Evolutionary conservation across 2,113 vertebrate genomes (phyloP), one percentile per base, ranked within the genome.

Genomic region (Hystrix brachyura): DNA sequence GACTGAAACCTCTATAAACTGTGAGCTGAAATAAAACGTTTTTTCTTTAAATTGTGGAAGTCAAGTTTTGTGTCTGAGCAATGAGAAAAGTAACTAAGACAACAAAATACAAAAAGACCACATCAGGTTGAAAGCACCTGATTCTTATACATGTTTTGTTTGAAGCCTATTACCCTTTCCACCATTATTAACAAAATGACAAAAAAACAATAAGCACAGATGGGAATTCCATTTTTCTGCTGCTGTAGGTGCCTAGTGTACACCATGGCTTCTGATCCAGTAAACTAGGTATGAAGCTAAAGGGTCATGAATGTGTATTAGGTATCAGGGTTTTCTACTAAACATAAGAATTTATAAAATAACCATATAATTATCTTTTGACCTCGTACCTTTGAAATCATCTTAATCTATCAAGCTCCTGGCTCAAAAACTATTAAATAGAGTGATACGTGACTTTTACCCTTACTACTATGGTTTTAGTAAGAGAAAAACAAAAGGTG

Each of bases 321-420:
- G 32, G 21, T 67, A 57, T 64, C 64, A 81, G 38, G 79, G 64
- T 18, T 91, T 95, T 87, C 57, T 60, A 85, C 3, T 59, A 7
- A 93, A 80, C 34, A 55, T 4, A 78, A 32, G 83, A 95, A 62
- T 51, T 84, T 82, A 86, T 78, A 94, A 97, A 53, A 91, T 71
- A 88, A 51, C 59, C 46, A 89, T 29, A 65, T 57, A 87, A 51
- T 78, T 72, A 83, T 3, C 9, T 11, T 90, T 83, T 76, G 9
- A n/a, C 48, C 15, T 53, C 59, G 13, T 51, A 82, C 5, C 80
- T 95, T 55, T 88, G 60, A 81, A 95, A 83, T 76, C 34, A 81
- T 71, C 29, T 29, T 62, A 65, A 57, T 65, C 25, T 64, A 81
- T 72, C 29, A 62, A 67, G 62, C 38, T 74, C 60, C 25, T 11